Conservation (phyloP, 1,140 invertebrate genomes). For the Platorchestia sp. region DNA sequence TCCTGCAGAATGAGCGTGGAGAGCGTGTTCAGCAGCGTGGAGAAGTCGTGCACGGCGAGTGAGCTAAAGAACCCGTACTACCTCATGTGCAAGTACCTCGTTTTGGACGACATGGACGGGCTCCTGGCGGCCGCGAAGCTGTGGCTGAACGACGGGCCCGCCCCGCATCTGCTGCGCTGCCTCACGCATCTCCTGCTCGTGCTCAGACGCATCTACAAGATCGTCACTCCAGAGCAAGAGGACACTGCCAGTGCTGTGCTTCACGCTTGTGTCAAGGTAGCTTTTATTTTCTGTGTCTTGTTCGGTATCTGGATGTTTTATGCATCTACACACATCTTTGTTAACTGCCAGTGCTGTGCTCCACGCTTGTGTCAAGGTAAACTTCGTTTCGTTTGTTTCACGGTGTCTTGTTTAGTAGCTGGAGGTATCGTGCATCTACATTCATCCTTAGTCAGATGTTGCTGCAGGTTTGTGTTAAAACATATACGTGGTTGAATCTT, state of each 20-base stretch:
- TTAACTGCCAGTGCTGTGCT: constrained; percentile 74
- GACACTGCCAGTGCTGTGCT: constrained; percentile 77
- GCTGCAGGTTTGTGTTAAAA: too few relatives aligned
- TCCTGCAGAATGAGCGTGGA: constrained; percentile 78
- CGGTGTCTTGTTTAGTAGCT: too few relatives aligned
- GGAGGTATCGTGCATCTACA: too few relatives aligned
- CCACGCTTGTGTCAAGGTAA: constrained; percentile 65
- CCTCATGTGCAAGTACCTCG: constrained; percentile 83
- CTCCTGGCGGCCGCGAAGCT: constrained; percentile 64
- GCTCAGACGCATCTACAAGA: constrained; percentile 81
- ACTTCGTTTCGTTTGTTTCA: too few relatives aligned
- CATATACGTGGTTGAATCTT: too few relatives aligned
- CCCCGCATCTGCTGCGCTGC: constrained; percentile 81
- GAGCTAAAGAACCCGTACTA: constrained; percentile 72
- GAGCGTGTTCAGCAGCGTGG: constrained; percentile 79
- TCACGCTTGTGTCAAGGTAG: constrained; percentile 65
- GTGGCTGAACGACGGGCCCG: constrained; percentile 59
- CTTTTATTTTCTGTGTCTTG: too few relatives aligned
- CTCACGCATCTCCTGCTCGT: constrained; percentile 88
- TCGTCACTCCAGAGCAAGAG: constrained; percentile 74
- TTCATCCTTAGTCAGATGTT: too few relatives aligned
- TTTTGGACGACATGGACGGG: constrained; percentile 79
- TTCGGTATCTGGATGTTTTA: too few relatives aligned
- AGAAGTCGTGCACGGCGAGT: constrained; percentile 71
- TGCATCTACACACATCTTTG: background rate